A percentile compares a stretch with the other conserved stretches of the same genome.
Conservation (phyloP, 2,888 invertebrate genomes). For the Hyalella azteca region DNA sequence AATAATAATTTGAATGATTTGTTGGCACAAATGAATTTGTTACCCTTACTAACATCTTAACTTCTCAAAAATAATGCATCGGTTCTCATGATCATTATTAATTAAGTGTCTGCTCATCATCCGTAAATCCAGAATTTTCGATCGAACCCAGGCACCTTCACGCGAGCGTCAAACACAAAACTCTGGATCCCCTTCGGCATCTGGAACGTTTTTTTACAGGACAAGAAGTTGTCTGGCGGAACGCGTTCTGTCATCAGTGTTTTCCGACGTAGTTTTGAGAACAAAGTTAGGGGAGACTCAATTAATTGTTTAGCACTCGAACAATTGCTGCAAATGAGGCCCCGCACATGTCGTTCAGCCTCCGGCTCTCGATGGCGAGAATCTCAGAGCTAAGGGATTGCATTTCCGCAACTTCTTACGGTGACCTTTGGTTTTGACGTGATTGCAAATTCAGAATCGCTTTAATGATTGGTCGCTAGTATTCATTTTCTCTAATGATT, state of each 20-base stretch:
- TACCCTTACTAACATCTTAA: not conserved
- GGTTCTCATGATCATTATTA: not conserved
- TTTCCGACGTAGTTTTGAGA: constrained; percentile 28
- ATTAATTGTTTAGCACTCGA: constrained; percentile 32
- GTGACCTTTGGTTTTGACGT: no score
- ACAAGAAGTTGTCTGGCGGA: constrained; percentile 8
- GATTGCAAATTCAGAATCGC: no score
- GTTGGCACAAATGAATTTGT: not conserved
- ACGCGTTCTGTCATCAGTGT: constrained; percentile 29
- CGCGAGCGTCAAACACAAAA: not conserved
- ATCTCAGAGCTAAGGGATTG: no score
- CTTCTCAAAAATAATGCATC: not conserved
- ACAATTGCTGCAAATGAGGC: constrained; percentile 30
- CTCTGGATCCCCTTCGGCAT: not conserved
- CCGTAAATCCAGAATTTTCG: not conserved
- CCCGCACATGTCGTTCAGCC: not conserved
- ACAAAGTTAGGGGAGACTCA: constrained; percentile 20
- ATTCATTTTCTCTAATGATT: no score
- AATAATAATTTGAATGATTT: not conserved
- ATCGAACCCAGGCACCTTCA: not conserved
- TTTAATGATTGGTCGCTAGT: no score
- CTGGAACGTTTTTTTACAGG: not conserved
- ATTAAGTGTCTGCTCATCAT: not conserved
- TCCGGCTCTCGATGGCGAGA: not conserved
- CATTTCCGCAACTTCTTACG: no score